Base-by-base conservation (phyloP, 2,888 invertebrate genomes). In the Pterostichus niger region DNA sequence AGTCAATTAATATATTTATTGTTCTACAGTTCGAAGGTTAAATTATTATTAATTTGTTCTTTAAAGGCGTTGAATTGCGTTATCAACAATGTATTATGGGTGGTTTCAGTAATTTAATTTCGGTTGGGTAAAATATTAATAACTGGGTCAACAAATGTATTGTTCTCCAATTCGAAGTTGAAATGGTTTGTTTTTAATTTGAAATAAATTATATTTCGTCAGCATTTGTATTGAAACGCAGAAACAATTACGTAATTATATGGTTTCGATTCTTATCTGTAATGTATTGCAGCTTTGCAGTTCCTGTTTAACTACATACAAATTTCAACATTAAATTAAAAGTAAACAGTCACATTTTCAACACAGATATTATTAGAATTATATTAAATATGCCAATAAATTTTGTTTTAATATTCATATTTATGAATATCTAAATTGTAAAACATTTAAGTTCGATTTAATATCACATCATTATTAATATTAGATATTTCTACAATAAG, bases 161-260 rank as follows among this genome's bases (percentile, higher is more conserved):
- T 49, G 49, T 49, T 49, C 49, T 49, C 2, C 2, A 49, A n/a
- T 49, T 49, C n/a, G 40, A 40, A 40, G 9, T 40, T 40, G 24
- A 49, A 49, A 49, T 49, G 5, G 49, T n/a, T 11, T 49, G 49
- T 49, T 49, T 49, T 49, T 1, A 13, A 49, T 49, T 35, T 64
- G 64, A 64, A 64, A 64, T 33, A 13, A 35, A 64, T 35, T 64
- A 10, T 35, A 35, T 64, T 64, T 64, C 64, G 64, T 64, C 33
- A 64, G 35, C 64, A n/a, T 33, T 35, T 33, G 35, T 33, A 33
- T 4, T 33, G 64, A 64, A 64, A 64, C 31, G 33, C 64, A 64
- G 64, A 35, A 59, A 64, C 64, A 64, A 49, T 64, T 64, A 13
- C 64, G 64, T 64, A 64, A 64, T 59, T 59, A 59, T 59, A 59